These are phyloP conservation scores for Zosterops japonicus DNA, from an alignment of 2,113 vertebrate species.

Conservation along the genomic window DNA sequence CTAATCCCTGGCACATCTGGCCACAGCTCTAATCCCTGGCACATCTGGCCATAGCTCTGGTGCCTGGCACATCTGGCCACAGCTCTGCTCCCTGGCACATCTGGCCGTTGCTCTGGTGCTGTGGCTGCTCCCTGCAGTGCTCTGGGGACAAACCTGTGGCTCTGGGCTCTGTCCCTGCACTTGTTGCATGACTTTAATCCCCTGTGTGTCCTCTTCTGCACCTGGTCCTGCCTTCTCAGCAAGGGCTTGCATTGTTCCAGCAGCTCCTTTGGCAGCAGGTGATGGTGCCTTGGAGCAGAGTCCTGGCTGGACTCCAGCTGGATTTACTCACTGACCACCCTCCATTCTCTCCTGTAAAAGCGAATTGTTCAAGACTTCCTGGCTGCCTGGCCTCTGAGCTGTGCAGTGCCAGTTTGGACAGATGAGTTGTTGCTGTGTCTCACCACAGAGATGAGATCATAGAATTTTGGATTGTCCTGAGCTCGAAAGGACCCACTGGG, in stretches of 20 bases:
- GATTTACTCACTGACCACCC: neutral
- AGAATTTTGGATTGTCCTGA: neutral
- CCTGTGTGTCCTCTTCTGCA: accelerated
- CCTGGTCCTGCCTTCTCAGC: neutral
- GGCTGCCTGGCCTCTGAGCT: neutral
- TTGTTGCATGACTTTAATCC: neutral
- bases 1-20: accelerated
- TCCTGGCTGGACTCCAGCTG: constrained; percentile 21
- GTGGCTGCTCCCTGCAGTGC: neutral
- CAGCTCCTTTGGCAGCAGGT: constrained; percentile 20
- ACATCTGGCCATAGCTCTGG: accelerated
- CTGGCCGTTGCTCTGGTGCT: accelerated
- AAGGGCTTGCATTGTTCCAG: neutral
- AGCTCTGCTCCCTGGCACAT: neutral
- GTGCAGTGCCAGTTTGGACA: neutral
- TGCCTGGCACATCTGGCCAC: accelerated
- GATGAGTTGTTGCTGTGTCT: neutral
- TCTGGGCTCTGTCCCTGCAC: neutral
- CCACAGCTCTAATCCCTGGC: neutral
- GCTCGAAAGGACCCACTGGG: neutral
- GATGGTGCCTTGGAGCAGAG: neutral
- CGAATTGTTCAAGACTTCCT: constrained; percentile 9
- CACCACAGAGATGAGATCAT: neutral
- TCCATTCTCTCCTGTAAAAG: neutral
- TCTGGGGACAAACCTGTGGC: neutral